Conservation (phyloP, 1,140 invertebrate genomes). For the Ceratosolen solmsi region DNA sequence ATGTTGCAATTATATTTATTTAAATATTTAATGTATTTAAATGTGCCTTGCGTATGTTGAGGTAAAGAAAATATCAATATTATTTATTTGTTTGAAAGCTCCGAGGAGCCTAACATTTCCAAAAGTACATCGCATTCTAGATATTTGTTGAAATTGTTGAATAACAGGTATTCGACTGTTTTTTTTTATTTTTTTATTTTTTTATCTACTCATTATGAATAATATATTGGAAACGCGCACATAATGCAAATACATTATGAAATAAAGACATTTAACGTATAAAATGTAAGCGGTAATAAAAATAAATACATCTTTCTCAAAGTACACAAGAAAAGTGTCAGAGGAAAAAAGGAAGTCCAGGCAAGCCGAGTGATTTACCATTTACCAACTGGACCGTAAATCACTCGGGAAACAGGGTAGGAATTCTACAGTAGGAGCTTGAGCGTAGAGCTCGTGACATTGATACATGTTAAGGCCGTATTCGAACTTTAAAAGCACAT, state of each 20-base stretch:
- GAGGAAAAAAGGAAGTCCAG: not conserved
- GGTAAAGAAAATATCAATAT: not conserved
- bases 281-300: not conserved
- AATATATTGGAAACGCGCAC: too few species aligned
- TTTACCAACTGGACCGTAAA: not conserved
- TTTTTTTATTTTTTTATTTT: too few species aligned
- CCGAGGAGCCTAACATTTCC: too few species aligned
- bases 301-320: not conserved
- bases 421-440: not conserved
- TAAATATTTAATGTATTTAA: not conserved
- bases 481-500: conserved; percentile 9
- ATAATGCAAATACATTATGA: not conserved
- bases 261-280: not conserved
- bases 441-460: not conserved
- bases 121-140: too few species aligned
- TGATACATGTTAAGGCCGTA: conserved; percentile 6
- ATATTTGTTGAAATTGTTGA: too few species aligned
- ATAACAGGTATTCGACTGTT: too few species aligned
- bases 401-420: not conserved
- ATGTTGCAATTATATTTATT: not conserved
- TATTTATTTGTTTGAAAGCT: not conserved
- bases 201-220: too few species aligned
- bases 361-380: conserved; percentile 6
- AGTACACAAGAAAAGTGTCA: not conserved
- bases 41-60: not conserved